A percentile compares a stretch with the other conserved stretches of the same genome.
These are phyloP conservation scores for Actinernus sp. DNA, from an alignment of 92 coral and sea anemone species.

Conservation along the genomic window DNA sequence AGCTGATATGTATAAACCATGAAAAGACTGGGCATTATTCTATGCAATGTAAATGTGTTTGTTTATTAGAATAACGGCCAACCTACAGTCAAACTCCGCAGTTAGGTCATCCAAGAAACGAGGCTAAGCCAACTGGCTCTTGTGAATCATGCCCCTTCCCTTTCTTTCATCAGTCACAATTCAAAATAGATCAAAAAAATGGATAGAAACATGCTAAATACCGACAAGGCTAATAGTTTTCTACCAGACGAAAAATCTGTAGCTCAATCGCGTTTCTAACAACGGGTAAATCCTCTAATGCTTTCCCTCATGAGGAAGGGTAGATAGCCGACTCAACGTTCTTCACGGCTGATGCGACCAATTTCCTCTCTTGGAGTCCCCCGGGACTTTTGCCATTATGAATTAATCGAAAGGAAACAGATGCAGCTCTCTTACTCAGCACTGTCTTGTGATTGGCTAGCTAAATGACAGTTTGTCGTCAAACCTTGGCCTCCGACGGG, in stretches of 20 bases:
- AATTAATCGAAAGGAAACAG: constrained; percentile 86
- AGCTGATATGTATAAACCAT: too few relatives aligned
- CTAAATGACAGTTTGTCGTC: constrained; percentile 58
- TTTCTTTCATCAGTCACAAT: too few relatives aligned
- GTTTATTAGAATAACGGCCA: too few relatives aligned
- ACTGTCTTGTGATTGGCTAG: constrained; percentile 57
- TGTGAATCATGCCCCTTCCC: too few relatives aligned
- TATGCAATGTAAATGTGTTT: too few relatives aligned
- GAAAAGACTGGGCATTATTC: too few relatives aligned
- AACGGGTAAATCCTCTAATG: background rate
- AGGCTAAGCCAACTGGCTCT: too few relatives aligned
- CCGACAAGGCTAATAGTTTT: background rate
- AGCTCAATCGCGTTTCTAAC: too few relatives aligned
- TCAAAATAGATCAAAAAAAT: too few relatives aligned
- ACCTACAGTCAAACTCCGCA: too few relatives aligned
- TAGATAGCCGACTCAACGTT: background rate
- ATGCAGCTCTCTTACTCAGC: constrained; percentile 55
- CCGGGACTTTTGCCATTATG: constrained; percentile 67
- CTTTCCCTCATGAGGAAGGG: background rate
- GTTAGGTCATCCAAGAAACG: too few relatives aligned
- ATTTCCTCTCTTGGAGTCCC: constrained; percentile 12
- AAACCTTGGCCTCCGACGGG: constrained; percentile 46
- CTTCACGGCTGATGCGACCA: background rate
- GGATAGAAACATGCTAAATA: background rate
- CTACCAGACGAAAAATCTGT: background rate